Evolutionary conservation across 1,140 invertebrate species (phyloP).

Genomic region (Neotoxoptera formosana): DNA sequence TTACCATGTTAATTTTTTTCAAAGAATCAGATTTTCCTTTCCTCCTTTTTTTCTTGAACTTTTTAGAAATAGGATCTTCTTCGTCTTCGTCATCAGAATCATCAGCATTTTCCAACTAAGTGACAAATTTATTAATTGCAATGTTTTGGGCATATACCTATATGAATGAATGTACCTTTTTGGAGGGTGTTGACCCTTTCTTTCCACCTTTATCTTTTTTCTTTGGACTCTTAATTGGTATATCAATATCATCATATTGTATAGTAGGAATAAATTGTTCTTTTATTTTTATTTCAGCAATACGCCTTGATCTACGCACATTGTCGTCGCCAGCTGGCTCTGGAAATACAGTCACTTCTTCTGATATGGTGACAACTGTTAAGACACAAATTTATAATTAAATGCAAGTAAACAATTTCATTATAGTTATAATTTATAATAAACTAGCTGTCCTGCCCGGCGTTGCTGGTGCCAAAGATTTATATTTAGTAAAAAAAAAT

Average conservation of each 20-base stretch:
- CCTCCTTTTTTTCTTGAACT: conserved; percentile 58
- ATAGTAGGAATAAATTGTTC: conserved; percentile 42
- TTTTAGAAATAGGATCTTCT: conserved; percentile 50
- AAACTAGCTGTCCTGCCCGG: background rate
- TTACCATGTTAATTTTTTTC: conserved; percentile 69
- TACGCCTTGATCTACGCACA: conserved; percentile 45
- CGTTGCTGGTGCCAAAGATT: too few relatives aligned
- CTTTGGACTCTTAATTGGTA: background rate
- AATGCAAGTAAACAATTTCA: background rate
- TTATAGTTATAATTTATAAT: background rate
- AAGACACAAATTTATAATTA: background rate
- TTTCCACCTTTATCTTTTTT: conserved; percentile 48
- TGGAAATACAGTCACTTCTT: conserved; percentile 25
- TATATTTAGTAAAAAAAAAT: too few relatives aligned
- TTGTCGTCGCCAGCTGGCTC: background rate
- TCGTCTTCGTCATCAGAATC: conserved; percentile 58
- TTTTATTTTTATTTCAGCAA: conserved; percentile 56
- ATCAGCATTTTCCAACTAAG: background rate
- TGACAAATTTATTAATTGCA: conserved; percentile 15
- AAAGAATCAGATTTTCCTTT: conserved; percentile 66
- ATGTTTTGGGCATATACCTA: background rate
- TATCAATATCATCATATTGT: conserved; percentile 44
- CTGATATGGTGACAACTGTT: conserved; percentile 14
- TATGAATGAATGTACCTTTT: conserved; percentile 25
- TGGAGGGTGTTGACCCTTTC: background rate